Evolutionary conservation across 2,888 invertebrate genomes (phyloP).

Genomic region (Rhagonycha fulva): DNA sequence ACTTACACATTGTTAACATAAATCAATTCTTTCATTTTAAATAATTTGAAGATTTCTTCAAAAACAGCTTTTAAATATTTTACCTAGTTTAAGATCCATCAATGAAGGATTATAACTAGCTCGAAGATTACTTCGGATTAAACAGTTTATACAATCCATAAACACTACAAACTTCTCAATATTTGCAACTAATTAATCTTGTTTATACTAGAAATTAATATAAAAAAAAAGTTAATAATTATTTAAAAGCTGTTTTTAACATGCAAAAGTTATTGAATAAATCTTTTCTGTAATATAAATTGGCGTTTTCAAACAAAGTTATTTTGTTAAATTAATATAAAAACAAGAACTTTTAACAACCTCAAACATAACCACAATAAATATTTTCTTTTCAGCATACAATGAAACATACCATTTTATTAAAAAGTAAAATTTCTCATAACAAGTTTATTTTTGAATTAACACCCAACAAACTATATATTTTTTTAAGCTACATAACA

Average conservation of each 20-base stretch:
- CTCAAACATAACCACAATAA: too few relatives aligned
- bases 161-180: too few relatives aligned
- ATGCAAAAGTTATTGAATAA: neutral
- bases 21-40: neutral
- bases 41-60: neutral
- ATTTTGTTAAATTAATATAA: neutral
- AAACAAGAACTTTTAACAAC: too few relatives aligned
- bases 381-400: neutral
- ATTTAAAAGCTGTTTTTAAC: neutral
- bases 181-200: neutral
- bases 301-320: neutral
- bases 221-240: neutral
- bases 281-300: neutral
- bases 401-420: neutral
- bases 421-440: neutral
- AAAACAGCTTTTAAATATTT: neutral
- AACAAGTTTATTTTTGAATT: neutral
- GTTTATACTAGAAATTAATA: neutral
- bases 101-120: neutral
- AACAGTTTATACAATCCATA: too few relatives aligned
- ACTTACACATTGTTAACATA: neutral
- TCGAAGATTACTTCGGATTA: too few relatives aligned
- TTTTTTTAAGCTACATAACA: neutral
- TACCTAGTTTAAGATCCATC: too few relatives aligned
- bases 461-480: neutral